Base-by-base conservation (phyloP, 2,113 vertebrate species). In the Mohoua ochrocephala region DNA sequence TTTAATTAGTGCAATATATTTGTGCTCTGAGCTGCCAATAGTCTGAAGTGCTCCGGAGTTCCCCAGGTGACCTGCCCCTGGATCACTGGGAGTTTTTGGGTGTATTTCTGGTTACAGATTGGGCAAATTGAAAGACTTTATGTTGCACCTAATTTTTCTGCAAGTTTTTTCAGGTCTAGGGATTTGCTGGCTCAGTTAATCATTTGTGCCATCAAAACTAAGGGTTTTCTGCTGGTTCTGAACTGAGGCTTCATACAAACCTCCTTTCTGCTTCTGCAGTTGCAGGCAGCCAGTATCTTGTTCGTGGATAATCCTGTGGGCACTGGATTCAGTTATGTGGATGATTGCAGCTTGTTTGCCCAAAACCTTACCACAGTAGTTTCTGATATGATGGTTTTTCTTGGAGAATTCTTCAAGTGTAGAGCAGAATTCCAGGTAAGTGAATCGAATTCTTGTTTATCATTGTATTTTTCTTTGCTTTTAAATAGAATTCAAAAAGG, bases 231-330 rank as follows among this genome's bases (percentile, higher is more conserved):
- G 1, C 23, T 42, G 42, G 14, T 65, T 39, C 19, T 71, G 41
- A 56, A 45, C 59, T 80, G 81, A 70, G 42, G 9, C 56, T 86
- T 88, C 63, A 35, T 33, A 10, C 44, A 69, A 65, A 44, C 21
- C 13, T 81, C 35, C 56, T 84, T 93, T 94, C 80, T 68, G 52
- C 73, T 73, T 41, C 1, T 73, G 3, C 91, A 99, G 99, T 95
- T 99, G 61, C 98, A 98, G 95, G 97, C 98, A 47, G 98, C 99
- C 94, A 99, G 98, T 60, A 53, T 99, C 63, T 97, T 99, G 41
- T 99, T 99, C 79, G 99, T 99, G 63, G 99, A 99, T 92, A 99
- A 99, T 95, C 99, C 99, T 0, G 99, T 99, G 69, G 99, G 99
- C 53, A 98, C 98, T 2, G 99, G 99, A 70, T 99, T 98, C 95